Conservation (phyloP, 2,113 vertebrate genomes). For the Rhombomys opimus region DNA sequence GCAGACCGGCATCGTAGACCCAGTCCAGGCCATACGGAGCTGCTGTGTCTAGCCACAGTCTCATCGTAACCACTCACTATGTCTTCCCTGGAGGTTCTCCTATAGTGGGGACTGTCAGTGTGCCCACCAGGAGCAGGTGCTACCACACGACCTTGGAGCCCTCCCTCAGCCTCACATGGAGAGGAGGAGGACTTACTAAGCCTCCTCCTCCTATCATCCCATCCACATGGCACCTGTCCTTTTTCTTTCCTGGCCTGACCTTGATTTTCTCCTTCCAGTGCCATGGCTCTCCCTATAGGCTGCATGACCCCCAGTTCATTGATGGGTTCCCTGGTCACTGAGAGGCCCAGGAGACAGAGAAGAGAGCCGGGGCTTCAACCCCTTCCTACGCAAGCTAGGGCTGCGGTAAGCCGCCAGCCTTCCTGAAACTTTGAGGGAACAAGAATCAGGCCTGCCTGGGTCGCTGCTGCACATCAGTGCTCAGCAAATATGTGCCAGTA, state of each 20-base stretch:
- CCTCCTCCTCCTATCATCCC: fast-evolving
- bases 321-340: background rate
- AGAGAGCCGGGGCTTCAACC: background rate
- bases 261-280: fast-evolving
- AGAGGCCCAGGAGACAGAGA: background rate
- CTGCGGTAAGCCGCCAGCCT: fast-evolving
- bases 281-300: background rate
- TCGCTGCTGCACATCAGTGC: fast-evolving
- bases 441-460: background rate
- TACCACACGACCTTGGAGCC: fast-evolving
- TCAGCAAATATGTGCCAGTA: background rate
- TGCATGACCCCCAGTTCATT: background rate
- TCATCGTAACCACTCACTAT: background rate
- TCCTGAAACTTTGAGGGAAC: fast-evolving
- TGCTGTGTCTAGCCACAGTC: background rate
- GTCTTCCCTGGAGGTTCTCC: background rate
- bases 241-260: background rate
- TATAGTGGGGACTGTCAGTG: background rate
- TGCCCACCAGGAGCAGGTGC: background rate
- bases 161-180: background rate
- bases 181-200: too few relatives aligned
- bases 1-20: background rate
- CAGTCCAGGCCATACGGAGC: background rate
- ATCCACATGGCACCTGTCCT: fast-evolving
- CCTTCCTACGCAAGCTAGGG: background rate